Evolutionary conservation across 2,888 invertebrate genomes (phyloP), one percentile per base, ranked within the genome.

Genomic region (Agrilus mali): DNA sequence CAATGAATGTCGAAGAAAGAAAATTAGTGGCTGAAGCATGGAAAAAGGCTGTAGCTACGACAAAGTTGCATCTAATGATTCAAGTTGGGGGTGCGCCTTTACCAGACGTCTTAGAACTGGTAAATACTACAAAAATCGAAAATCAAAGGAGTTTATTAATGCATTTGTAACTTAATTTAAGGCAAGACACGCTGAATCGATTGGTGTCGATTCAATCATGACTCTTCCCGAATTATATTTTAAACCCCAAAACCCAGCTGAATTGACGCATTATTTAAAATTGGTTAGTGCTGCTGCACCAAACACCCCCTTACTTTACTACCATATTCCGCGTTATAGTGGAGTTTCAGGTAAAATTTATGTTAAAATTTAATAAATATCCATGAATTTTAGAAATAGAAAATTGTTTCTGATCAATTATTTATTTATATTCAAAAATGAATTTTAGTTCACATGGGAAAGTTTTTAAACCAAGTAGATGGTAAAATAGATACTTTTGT

Each of bases 181-280:
- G 82, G 81, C 85, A 1, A 67, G 66, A 48, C 84, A 85, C 60
- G 82, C 82, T 6, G 80, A 80, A 55, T 61, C 68, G 38, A 64
- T 72, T 0, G 75, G 76, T 10, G 86, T 70, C 0, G 73, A 82
- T 60, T 82, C 84, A 0, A 64, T 87, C 1, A 70, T 87, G 1
- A 80, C 82, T 16, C 66, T 87, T 7, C 86, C 87, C 0, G 86
- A 86, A 54, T 61, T 86, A 27, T 87, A 83, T 63, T 82, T 82
- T 63, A 84, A 79, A 58, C 86, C 86, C 0, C 64, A 64, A 5
- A 71, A 65, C 1, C 66, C 74, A 0, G 61, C 70, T 7, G 75
- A 81, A 31, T 66, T 87, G 41, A 77, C 80, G 1, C 67, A 70
- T 43, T 86, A 86, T 58, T 68, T 87, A 40, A 72, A 73, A 52